Base-by-base conservation (phyloP, 2,113 vertebrate genomes). In the Bufo bufo region DNA sequence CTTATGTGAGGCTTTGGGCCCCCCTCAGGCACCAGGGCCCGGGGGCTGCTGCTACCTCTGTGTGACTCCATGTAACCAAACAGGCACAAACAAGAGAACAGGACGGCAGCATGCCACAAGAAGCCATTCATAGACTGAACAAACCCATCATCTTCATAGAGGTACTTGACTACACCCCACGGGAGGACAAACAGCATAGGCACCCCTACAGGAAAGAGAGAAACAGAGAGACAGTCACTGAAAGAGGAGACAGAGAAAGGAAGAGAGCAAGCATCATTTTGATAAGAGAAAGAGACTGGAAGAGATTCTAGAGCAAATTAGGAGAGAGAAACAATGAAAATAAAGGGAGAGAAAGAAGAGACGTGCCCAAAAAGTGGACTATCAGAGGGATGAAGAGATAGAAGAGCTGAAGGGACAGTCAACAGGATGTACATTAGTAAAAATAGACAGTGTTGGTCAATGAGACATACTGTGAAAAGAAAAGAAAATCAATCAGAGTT, bases 101-200 rank as follows among this genome's bases (percentile, higher is more conserved):
- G 17, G n/a, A 20, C 19, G 3, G 19, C 81, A 83, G 16, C 45
- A 63, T 23, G 3, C 0, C 11, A 69, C 49, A 5, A n/a, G 56
- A 1, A 63, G 20, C 54, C 43, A 63, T 33, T 12, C 7, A 82
- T 43, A 19, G 6, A 8, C 3, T 65, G 1, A 63, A 88, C 96
- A 91, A 93, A 97, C 97, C 96, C 94, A 89, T 96, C 95, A 65
- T 97, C 96, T 93, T 97, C 97, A 90, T 96, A 96, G 86, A 96
- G 94, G 91, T 97, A 96, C 91, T 96, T 97, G 90, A 97, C 93
- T 88, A 96, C 90, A 89, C 95, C 94, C 97, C 97, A 97, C 89
- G 96, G 96, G 80, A 93, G 91, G 84, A 97, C 96, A 93, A 97
- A 97, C 90, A 97, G 93, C 94, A 97, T 91, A 86, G 97, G 97